phyloP scores from a whole-genome alignment of 2,888 invertebrate species.

The Drosophila anomelani region DNA sequence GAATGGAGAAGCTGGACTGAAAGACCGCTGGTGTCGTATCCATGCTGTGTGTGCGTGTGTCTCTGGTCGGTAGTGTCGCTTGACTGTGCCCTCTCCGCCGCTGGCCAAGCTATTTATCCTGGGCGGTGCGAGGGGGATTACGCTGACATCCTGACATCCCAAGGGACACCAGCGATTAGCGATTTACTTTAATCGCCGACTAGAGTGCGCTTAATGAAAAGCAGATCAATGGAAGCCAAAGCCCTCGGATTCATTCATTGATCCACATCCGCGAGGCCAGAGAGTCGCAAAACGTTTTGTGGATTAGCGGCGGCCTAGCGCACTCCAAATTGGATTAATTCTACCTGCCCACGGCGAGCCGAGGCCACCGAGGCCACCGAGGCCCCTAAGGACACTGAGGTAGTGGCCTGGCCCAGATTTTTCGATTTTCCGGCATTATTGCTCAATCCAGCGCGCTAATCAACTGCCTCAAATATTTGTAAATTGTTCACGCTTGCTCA shows the following conservation, averaged over 20 bases:
- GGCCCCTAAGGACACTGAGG: no score
- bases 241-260: conserved; percentile 70
- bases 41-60: conserved; percentile 32
- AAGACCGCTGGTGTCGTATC: conserved; percentile 81
- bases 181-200: conserved; percentile 25
- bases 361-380: background rate
- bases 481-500: conserved; percentile 15
- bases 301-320: conserved; percentile 51
- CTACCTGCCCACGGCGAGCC: conserved; percentile 51
- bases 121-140: conserved; percentile 54
- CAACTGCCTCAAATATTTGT: conserved; percentile 30
- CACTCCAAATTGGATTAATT: conserved; percentile 62
- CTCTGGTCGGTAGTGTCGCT: conserved; percentile 1
- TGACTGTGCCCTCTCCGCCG: conserved; percentile 39
- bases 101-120: conserved; percentile 40
- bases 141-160: conserved; percentile 30
- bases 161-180: background rate
- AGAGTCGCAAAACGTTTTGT: conserved; percentile 24
- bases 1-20: conserved; percentile 77
- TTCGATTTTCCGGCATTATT: background rate
- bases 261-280: conserved; percentile 42
- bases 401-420: conserved; percentile 14
- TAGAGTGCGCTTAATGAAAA: conserved; percentile 24
- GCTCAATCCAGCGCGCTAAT: conserved; percentile 8
- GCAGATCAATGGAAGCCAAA: conserved; percentile 71